These are phyloP conservation scores for Gallinago undulata DNA, from an alignment of 2,113 vertebrate genomes.

Conservation along the genomic window DNA sequence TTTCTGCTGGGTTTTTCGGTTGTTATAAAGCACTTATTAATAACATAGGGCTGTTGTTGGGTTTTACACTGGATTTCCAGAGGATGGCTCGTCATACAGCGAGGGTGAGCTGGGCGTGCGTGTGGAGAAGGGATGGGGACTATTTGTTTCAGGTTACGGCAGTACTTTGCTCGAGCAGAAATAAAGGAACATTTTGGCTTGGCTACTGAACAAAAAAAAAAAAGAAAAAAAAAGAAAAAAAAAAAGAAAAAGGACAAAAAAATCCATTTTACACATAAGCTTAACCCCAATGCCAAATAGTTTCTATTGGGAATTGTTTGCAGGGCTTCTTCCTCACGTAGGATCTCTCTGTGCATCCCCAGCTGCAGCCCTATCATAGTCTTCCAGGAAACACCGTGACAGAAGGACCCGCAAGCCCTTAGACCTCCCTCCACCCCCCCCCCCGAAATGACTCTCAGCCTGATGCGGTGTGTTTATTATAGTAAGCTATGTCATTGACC, in stretches of 20 bases:
- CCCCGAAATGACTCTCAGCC: background rate
- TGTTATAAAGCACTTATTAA: constrained; percentile 42
- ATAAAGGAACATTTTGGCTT: background rate
- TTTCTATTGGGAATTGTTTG: background rate
- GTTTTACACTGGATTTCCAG: background rate
- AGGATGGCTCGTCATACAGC: background rate
- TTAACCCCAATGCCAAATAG: background rate
- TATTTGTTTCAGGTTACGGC: background rate
- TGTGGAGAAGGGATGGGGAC: background rate
- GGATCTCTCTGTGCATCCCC: background rate
- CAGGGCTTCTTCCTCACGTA: fast-evolving
- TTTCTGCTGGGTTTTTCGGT: background rate
- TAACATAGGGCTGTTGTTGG: background rate
- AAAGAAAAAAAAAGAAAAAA: too few relatives aligned
- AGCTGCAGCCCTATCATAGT: background rate
- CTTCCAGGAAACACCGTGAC: background rate
- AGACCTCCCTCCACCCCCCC: background rate
- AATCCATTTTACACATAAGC: background rate
- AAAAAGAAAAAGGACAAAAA: too few relatives aligned
- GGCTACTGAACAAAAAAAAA: background rate
- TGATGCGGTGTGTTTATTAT: constrained; percentile 27
- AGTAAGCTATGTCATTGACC: constrained; percentile 47
- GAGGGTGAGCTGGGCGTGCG: background rate
- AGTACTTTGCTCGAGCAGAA: background rate
- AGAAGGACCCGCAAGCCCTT: background rate